Percentiles rank a stretch among this genome's conserved stretches.
Conservation (phyloP, 2,113 vertebrate species). For the Megaceryle torquata region DNA sequence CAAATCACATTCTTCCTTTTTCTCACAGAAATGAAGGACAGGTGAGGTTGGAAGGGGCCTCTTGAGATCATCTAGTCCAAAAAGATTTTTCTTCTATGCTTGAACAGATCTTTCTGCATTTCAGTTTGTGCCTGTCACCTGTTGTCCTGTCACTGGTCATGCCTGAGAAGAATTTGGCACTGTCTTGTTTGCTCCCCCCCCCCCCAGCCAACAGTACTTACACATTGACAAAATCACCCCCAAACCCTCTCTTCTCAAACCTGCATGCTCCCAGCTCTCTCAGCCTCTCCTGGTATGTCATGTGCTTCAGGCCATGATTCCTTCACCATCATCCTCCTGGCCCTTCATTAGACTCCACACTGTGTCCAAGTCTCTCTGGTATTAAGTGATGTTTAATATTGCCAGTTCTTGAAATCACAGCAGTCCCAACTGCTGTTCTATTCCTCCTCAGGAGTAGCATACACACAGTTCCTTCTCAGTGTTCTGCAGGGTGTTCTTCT, state of each 20-base stretch:
- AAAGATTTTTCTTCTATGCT: neutral
- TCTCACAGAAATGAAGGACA: neutral
- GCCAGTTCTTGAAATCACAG: neutral
- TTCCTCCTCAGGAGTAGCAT: neutral
- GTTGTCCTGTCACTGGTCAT: neutral
- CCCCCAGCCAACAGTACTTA: neutral
- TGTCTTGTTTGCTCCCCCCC: neutral
- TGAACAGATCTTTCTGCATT: neutral
- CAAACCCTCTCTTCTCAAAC: neutral
- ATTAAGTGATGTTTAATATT: neutral
- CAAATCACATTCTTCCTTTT: neutral
- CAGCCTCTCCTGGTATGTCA: neutral
- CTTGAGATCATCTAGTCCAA: neutral
- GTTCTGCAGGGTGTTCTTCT: neutral
- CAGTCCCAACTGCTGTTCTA: neutral
- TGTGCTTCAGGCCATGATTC: neutral
- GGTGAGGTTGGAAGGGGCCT: neutral
- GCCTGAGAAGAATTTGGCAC: neutral
- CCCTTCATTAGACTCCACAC: neutral
- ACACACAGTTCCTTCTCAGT: neutral
- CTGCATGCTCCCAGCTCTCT: neutral
- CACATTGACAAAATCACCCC: neutral
- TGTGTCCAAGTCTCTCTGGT: neutral
- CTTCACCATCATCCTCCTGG: neutral
- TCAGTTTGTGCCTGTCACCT: neutral